A percentile compares a stretch with the other conserved stretches of the same genome.
These are phyloP conservation scores for Selenia dentaria DNA, from an alignment of 2,888 invertebrate species.

Conservation along the genomic window DNA sequence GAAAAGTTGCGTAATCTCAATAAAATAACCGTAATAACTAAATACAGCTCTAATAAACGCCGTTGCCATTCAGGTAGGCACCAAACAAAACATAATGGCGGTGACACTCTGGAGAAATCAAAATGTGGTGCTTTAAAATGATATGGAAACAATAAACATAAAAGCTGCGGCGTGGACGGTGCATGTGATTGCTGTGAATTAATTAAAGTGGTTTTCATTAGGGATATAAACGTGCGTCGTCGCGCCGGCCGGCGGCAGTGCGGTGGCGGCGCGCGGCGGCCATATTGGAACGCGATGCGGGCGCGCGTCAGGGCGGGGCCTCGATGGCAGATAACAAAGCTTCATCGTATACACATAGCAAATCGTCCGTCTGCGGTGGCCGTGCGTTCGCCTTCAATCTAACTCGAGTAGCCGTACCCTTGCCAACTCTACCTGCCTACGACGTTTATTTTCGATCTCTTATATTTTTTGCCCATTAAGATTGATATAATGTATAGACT, in stretches of 20 bases:
- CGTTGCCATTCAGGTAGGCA: constrained; percentile 45
- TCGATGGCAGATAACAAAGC: constrained; percentile 73
- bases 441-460: constrained; percentile 16
- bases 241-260: constrained; percentile 36
- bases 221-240: constrained; percentile 59
- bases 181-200: constrained; percentile 82
- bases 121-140: constrained; percentile 76
- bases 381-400: constrained; percentile 1
- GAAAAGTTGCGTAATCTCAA: constrained; percentile 64
- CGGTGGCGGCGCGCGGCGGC: constrained; percentile 39
- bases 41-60: constrained; percentile 53
- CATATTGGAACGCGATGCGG: constrained; percentile 44
- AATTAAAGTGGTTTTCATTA: constrained; percentile 83
- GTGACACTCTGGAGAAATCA: constrained; percentile 83
- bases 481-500: no score
- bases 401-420: constrained; percentile 4
- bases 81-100: constrained; percentile 66
- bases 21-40: constrained; percentile 60
- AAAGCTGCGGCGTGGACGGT: constrained; percentile 69
- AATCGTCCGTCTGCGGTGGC: constrained; percentile 22
- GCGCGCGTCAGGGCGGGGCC: constrained; percentile 54
- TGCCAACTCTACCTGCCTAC: constrained; percentile 6
- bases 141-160: constrained; percentile 82
- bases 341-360: constrained; percentile 35
- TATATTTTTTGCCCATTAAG: no score